Evolutionary conservation across 2,888 invertebrate genomes (phyloP).

Genomic region (Chloromyia formosa): DNA sequence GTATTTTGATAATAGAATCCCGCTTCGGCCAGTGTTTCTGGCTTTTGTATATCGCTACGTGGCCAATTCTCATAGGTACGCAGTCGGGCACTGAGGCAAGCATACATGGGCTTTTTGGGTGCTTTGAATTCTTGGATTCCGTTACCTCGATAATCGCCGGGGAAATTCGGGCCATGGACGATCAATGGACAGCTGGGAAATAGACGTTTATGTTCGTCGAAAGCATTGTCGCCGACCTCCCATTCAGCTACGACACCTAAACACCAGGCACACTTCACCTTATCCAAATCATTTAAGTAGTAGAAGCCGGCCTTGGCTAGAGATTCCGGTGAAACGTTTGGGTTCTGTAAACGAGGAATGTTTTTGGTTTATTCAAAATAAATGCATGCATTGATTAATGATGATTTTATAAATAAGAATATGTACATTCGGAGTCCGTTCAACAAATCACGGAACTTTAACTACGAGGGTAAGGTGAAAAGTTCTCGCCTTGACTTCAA

Average conservation of each 20-base stretch:
- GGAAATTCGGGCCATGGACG: conserved; percentile 62
- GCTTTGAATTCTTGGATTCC: conserved; percentile 66
- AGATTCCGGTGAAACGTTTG: conserved; percentile 71
- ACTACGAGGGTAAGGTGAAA: no score
- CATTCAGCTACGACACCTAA: conserved; percentile 78
- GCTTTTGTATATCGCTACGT: conserved; percentile 75
- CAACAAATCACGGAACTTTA: no score
- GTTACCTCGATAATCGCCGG: conserved; percentile 66
- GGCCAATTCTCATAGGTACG: conserved; percentile 83
- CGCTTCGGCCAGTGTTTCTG: conserved; percentile 80
- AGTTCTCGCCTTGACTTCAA: no score
- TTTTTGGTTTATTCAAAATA: background rate
- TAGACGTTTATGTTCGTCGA: conserved; percentile 81
- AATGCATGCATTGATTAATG: background rate
- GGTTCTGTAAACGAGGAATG: conserved; percentile 57
- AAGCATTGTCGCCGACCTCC: conserved; percentile 83
- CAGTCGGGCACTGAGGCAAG: conserved; percentile 75
- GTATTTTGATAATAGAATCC: conserved; percentile 87
- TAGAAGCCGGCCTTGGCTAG: conserved; percentile 88
- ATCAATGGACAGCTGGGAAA: conserved; percentile 77
- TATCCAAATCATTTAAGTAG: conserved; percentile 76
- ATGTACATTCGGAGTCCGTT: no score
- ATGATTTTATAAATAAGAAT: no score
- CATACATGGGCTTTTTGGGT: conserved; percentile 73
- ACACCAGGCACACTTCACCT: conserved; percentile 85